Evolutionary conservation across 2,113 vertebrate genomes (phyloP).

Genomic region (Chloebia gouldiae): DNA sequence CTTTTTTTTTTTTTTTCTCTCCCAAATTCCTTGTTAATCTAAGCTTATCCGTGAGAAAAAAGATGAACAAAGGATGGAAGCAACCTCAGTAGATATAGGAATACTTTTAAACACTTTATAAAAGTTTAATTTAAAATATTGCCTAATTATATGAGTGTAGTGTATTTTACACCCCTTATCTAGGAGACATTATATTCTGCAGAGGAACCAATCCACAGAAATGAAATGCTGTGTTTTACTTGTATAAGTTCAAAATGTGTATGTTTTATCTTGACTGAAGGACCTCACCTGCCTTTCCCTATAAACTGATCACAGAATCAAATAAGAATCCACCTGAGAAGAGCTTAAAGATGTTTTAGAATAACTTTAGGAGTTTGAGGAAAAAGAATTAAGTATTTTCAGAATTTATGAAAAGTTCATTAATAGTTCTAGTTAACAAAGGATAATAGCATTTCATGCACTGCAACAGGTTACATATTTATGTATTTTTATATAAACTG

Average conservation of each 20-base stretch:
- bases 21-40: not conserved
- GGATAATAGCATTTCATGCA: not conserved
- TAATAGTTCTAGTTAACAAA: not conserved
- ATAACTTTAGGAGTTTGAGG: not conserved
- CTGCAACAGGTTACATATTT: not conserved
- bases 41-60: not conserved
- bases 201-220: not conserved
- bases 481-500: not conserved
- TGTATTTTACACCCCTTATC: not conserved
- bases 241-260: not conserved
- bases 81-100: not conserved
- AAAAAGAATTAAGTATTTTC: not conserved
- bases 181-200: not conserved
- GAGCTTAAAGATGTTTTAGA: not conserved
- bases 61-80: not conserved
- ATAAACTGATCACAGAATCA: not conserved
- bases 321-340: not conserved
- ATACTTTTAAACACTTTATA: not conserved
- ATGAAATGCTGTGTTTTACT: not conserved
- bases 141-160: not conserved
- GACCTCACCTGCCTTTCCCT: not conserved
- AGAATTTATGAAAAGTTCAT: not conserved
- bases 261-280: not conserved
- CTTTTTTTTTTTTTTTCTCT: not conserved
- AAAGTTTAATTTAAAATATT: not conserved